Conservation (phyloP, 2,113 vertebrate species). For the Pollimyrus isidori region DNA sequence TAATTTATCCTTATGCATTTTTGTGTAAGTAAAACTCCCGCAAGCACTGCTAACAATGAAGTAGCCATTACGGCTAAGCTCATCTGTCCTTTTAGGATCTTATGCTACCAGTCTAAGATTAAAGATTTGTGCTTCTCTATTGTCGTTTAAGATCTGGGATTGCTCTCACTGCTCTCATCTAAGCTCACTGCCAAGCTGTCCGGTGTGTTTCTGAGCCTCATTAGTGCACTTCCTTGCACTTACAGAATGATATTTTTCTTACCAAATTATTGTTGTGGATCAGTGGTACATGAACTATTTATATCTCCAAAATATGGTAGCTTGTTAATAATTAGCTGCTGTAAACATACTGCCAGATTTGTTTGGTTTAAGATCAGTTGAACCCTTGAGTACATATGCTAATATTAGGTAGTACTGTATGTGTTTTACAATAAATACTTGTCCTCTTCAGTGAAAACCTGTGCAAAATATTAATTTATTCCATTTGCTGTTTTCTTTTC, state of each 20-base stretch:
- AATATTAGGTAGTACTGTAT: not conserved
- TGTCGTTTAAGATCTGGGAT: not conserved
- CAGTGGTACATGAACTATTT: not conserved
- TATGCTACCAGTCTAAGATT: not conserved
- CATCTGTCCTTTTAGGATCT: not conserved
- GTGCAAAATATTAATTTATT: not conserved
- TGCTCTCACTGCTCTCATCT: not conserved
- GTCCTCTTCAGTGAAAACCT: not conserved
- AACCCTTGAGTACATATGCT: not conserved
- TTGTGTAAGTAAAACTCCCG: too few species aligned
- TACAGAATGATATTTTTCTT: not conserved
- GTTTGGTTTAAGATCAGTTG: not conserved
- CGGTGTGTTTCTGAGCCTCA: not conserved
- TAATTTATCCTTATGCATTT: too few species aligned
- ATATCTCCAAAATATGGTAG: not conserved
- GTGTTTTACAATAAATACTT: not conserved
- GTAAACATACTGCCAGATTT: not conserved
- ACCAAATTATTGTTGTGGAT: not conserved
- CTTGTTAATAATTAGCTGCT: not conserved
- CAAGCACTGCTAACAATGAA: not conserved
- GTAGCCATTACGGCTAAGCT: not conserved
- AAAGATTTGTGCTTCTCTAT: not conserved
- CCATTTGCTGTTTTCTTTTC: not conserved
- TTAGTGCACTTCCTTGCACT: not conserved
- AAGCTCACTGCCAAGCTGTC: not conserved